Base-by-base conservation (phyloP, 2,797 vertebrate species). In the Ispidina picta region DNA sequence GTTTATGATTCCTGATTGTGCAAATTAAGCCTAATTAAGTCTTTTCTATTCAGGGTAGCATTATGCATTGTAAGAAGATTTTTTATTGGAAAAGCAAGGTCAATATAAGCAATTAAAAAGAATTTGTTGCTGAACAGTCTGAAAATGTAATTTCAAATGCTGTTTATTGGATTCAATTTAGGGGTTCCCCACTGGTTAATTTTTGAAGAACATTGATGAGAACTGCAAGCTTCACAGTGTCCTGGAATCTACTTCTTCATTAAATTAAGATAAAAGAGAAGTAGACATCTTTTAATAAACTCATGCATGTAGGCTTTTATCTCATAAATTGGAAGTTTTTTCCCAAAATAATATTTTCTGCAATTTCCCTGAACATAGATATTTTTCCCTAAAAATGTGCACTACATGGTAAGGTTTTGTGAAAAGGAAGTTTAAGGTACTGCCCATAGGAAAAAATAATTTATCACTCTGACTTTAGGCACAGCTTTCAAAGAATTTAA, bases 21-120 rank as follows among this genome's bases (percentile, higher is more conserved):
- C 62, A 94, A 84, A 93, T 93, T 74, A 92, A 84, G 52, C 29
- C 44, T 92, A 93, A 95, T 80, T 88, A 87, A 75, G 35, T 74
- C 70, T 95, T 93, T 87, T 89, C 62, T 80, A 83, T 90, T 91
- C 75, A 55, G 89, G 71, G 82, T 74, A 83, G 92, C 59, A 83
- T 87, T 90, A 56, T 8, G 55, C 51, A 93, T 79, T 93, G 31
- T 64, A 78, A 54, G 54, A 65, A 22, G 41, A 52, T 48, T 82
- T 91, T 93, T 81, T 70, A 71, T 90, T 90, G 31, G 29, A 93
- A 90, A 95, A 94, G 15, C 43, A 89, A 95, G 90, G 82, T 90
- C 91, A 92, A 39, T 85, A 87, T 43, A 92, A 95, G 86, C 82
- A 92, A 92, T 88, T 84, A 71, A 79, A 89, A 92, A 72, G 18